A percentile compares a stretch with the other conserved stretches of the same genome.
Evolutionary conservation across 2,113 vertebrate species (phyloP).

Genomic region (Reinhardtius hippoglossoides): DNA sequence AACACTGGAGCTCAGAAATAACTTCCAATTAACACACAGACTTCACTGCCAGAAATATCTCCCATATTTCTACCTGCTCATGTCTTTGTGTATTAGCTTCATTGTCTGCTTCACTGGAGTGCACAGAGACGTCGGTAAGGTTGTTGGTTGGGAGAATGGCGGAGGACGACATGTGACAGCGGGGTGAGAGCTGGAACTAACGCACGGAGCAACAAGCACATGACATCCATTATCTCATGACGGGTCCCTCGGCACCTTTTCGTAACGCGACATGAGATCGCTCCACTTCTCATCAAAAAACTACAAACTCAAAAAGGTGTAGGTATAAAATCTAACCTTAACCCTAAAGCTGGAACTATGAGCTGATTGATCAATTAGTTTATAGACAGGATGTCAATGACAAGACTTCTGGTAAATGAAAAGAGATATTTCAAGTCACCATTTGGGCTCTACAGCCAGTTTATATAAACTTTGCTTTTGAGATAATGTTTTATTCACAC

Average conservation of each 20-base stretch:
- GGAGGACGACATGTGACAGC: slow-evolving; percentile 17
- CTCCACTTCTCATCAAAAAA: neutral
- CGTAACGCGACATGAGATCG: neutral
- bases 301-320: neutral
- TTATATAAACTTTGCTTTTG: too few species aligned
- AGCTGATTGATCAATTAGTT: neutral
- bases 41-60: slow-evolving; percentile 7
- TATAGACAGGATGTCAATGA: neutral
- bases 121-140: neutral
- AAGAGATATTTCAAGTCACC: too few species aligned
- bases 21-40: slow-evolving; percentile 28
- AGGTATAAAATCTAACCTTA: too few species aligned
- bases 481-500: too few species aligned
- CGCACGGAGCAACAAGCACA: neutral
- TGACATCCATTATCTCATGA: neutral
- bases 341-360: neutral
- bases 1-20: slow-evolving; percentile 31
- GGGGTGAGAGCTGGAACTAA: slow-evolving; percentile 21
- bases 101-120: slow-evolving; percentile 29
- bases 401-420: too few species aligned
- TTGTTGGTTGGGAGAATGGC: neutral
- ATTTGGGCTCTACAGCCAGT: too few species aligned
- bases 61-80: slow-evolving; percentile 33
- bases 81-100: slow-evolving; percentile 3
- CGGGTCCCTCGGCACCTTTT: slow-evolving; percentile 9